Conservation (phyloP, 2,113 vertebrate genomes). For the Nettapus auritus region DNA sequence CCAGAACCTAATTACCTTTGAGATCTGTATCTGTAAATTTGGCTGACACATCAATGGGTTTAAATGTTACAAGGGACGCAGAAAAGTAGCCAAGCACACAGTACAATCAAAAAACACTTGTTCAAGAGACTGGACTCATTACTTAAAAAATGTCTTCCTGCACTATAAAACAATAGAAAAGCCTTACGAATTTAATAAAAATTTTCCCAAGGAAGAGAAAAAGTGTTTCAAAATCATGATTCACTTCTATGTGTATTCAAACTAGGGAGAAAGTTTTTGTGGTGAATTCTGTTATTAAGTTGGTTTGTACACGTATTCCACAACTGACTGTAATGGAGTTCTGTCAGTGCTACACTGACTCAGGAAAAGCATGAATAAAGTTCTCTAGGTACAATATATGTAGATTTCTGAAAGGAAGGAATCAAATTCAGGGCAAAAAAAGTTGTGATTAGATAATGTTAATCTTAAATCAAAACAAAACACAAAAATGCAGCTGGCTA, state of each 20-base stretch:
- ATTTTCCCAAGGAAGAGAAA: neutral
- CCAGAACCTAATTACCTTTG: neutral
- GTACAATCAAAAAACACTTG: neutral
- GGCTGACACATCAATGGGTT: neutral
- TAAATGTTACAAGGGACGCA: neutral
- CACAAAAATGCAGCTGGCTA: neutral
- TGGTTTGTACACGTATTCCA: neutral
- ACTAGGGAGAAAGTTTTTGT: neutral
- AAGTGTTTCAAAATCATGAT: neutral
- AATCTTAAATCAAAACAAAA: neutral
- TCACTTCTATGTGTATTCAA: neutral
- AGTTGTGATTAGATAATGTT: neutral
- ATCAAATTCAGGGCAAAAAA: neutral
- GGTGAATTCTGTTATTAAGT: neutral
- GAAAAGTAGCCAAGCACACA: neutral
- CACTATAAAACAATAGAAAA: neutral
- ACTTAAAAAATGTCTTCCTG: neutral
- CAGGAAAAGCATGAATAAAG: neutral
- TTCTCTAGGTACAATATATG: neutral
- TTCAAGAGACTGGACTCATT: neutral
- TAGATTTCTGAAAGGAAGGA: constrained; percentile 18
- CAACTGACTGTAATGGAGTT: neutral
- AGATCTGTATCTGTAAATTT: neutral
- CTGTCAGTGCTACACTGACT: neutral
- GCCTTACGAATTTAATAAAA: neutral